Evolutionary conservation across 2,797 vertebrate species (phyloP).

Genomic region (Salmo trutta): DNA sequence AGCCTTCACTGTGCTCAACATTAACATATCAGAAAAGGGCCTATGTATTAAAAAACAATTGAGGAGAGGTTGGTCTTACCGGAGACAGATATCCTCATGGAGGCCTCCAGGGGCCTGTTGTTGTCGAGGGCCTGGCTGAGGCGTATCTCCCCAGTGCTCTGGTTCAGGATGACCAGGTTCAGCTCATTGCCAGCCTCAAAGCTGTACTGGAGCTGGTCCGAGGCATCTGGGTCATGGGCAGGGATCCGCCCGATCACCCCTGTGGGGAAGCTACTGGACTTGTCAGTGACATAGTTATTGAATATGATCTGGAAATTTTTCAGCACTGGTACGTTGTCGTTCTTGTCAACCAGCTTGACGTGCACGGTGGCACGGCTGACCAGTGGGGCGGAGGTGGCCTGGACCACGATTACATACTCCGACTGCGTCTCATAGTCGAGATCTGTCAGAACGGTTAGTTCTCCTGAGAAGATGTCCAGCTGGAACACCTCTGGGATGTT

Average conservation of each 20-base stretch:
- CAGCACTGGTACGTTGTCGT: constrained; percentile 89
- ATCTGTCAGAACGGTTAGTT: constrained; percentile 89
- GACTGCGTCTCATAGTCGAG: constrained; percentile 90
- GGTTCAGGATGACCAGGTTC: constrained; percentile 89
- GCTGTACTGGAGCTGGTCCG: constrained; percentile 85
- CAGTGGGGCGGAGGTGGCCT: constrained; percentile 93
- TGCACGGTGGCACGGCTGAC: constrained; percentile 93
- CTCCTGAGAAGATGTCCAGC: constrained; percentile 95
- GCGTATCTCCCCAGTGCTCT: constrained; percentile 87
- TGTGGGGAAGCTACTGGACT: constrained; percentile 87
- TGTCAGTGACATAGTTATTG: constrained; percentile 95
- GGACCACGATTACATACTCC: constrained; percentile 92
- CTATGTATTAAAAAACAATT: too few relatives aligned
- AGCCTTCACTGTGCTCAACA: too few relatives aligned
- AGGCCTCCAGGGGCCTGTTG: constrained; percentile 93
- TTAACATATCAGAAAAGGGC: too few relatives aligned
- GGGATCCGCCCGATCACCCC: constrained; percentile 92
- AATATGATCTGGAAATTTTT: constrained; percentile 97
- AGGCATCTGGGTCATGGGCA: constrained; percentile 87
- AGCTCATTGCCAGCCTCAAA: constrained; percentile 93
- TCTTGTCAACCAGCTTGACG: constrained; percentile 88
- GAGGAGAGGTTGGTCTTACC: constrained; percentile 74
- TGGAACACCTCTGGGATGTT: constrained; percentile 98
- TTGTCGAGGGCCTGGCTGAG: constrained; percentile 91
- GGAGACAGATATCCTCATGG: constrained; percentile 92